Evolutionary conservation across 2,797 vertebrate species (phyloP).

Genomic region (Philypnodon macrostomus): DNA sequence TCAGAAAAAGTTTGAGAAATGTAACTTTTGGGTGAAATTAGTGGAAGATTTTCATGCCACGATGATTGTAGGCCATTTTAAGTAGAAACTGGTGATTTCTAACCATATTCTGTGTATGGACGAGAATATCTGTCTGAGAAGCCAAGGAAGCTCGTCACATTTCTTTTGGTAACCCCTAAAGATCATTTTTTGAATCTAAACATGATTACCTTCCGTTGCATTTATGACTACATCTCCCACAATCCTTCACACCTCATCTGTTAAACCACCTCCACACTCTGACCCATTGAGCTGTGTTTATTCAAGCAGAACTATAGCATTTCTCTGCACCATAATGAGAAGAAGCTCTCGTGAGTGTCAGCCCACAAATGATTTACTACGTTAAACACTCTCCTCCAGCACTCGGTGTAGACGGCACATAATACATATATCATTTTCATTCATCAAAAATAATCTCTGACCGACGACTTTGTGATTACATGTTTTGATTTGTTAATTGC

Average conservation of each 20-base stretch:
- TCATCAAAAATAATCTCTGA: no score
- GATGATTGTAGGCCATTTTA: background rate
- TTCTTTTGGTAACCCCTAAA: constrained; percentile 8
- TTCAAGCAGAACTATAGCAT: constrained; percentile 51
- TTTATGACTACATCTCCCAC: constrained; percentile 28
- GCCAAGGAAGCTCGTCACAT: background rate
- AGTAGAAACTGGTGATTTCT: no score
- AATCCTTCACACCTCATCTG: constrained; percentile 55
- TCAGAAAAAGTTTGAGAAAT: no score
- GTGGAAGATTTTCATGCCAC: background rate
- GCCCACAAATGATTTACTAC: constrained; percentile 20
- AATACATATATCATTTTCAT: no score
- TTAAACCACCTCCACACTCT: constrained; percentile 40
- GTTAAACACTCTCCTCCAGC: no score
- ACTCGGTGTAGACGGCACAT: no score
- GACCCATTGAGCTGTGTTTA: constrained; percentile 53
- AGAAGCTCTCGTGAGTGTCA: constrained; percentile 33
- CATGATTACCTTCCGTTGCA: constrained; percentile 43
- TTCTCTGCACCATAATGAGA: constrained; percentile 57
- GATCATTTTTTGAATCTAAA: constrained; percentile 59
- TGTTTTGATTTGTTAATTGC: no score
- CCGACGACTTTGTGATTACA: no score
- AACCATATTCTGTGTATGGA: background rate
- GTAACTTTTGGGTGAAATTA: no score
- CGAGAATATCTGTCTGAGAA: background rate